These are phyloP conservation scores for Florisuga fusca DNA, from an alignment of 2,797 vertebrate genomes.

Conservation along the genomic window DNA sequence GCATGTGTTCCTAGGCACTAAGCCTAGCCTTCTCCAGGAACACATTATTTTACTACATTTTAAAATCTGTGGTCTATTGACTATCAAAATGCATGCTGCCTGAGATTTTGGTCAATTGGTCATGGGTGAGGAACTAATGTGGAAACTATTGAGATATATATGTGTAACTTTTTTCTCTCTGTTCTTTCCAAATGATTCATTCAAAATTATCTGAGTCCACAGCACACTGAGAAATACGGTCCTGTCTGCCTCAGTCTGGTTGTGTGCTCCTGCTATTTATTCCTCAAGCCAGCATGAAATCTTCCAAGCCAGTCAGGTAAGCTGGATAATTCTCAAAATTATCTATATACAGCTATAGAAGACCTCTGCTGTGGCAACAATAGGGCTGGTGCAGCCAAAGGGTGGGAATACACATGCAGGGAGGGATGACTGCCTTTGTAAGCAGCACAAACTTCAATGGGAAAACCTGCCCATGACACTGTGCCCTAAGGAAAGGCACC, in stretches of 20 bases:
- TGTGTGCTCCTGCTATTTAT: not conserved
- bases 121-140: not conserved
- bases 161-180: not conserved
- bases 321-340: not conserved
- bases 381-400: not conserved
- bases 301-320: not conserved
- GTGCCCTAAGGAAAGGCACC: not conserved
- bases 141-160: not conserved
- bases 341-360: not conserved
- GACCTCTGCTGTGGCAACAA: not conserved
- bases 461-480: not conserved
- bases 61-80: not conserved
- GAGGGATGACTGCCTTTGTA: not conserved
- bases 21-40: not conserved
- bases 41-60: not conserved
- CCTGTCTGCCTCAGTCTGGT: not conserved
- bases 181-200: not conserved
- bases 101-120: not conserved
- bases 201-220: not conserved
- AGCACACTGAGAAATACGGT: not conserved
- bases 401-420: not conserved
- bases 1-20: not conserved
- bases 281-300: not conserved
- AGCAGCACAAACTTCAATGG: not conserved
- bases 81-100: not conserved